These are phyloP conservation scores for Dicycla oo DNA, from an alignment of 2,888 invertebrate species.

Conservation along the genomic window DNA sequence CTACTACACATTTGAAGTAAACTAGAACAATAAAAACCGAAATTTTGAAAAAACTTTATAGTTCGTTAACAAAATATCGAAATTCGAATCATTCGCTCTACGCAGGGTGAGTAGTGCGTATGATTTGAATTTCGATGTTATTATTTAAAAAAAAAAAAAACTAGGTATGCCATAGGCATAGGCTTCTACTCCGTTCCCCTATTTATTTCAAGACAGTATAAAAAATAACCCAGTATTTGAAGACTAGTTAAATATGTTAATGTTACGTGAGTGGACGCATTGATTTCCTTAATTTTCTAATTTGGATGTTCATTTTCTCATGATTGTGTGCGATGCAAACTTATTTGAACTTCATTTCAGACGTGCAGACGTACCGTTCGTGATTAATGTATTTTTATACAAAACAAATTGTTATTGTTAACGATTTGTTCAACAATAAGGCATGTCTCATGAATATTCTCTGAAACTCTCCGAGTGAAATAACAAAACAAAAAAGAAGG, in stretches of 20 bases:
- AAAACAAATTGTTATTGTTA: conserved; percentile 19
- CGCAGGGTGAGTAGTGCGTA: too few species aligned
- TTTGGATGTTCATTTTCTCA: neutral
- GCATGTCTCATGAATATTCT: conserved; percentile 53
- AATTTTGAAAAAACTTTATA: too few species aligned
- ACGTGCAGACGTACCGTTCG: neutral
- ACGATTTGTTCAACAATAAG: conserved; percentile 26
- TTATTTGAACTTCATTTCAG: neutral
- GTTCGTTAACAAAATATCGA: too few species aligned
- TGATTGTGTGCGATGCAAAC: neutral
- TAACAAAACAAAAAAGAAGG: conserved; percentile 46
- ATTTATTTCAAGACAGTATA: too few species aligned
- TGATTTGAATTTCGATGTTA: too few species aligned
- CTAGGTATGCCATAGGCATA: too few species aligned
- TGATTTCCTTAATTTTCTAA: neutral
- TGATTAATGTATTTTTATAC: neutral
- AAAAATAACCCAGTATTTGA: too few species aligned
- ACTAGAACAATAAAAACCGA: too few species aligned
- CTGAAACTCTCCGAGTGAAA: conserved; percentile 9
- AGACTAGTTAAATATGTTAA: neutral
- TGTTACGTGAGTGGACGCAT: neutral
- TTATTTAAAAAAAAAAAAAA: too few species aligned
- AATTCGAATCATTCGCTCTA: too few species aligned
- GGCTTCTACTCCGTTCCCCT: too few species aligned
- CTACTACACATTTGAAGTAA: too few species aligned